Evolutionary conservation across 2,113 vertebrate species (phyloP), one percentile per base, ranked within the genome.

Genomic region (Oxygymnocypris stewartii): DNA sequence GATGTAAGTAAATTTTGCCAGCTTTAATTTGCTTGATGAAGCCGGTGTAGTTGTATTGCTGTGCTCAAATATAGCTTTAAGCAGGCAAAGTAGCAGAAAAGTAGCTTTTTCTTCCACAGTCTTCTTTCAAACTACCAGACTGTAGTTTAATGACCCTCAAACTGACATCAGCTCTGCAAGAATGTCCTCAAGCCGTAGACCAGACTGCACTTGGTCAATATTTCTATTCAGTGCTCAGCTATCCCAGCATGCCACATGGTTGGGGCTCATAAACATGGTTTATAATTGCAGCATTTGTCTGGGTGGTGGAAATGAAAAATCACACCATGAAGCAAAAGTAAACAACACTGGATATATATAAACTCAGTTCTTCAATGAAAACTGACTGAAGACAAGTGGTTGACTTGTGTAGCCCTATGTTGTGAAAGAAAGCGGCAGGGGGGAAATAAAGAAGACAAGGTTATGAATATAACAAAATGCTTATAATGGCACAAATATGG

Each of bases 251-350:
- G 71, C 59, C 49, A 35, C 69, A 54, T 86, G 83, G 54, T 87
- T 87, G 54, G 81, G 42, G 18, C 79, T 86, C 25, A 82, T 82
- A 79, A 85, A 84, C 59, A 88, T 54, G 78, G 42, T 59, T 57
- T 14, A 54, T 85, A 77, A 78, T 67, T 89, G 88, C 88, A 89
- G 86, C 88, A 89, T 89, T 87, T 74, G 51, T 82, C 82, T 85
- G 82, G 77, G n/a, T 82, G 79, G 84, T 40, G 59, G 40, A 87
- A 87, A 59, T 59, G 49, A 84, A 83, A 84, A 85, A 82, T 80
- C 57, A 77, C 78, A 85, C 76, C 28, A 82, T 71, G 25, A 78
- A 87, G 84, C 49, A 51, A 74, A 84, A 87, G 42, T 73, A 81
- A 73, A 87, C 67, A 79, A 59, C 40, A 59, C 10, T 61, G 61